phyloP scores from a whole-genome alignment of 2,888 invertebrate genomes.

The Chironomus riparius region DNA sequence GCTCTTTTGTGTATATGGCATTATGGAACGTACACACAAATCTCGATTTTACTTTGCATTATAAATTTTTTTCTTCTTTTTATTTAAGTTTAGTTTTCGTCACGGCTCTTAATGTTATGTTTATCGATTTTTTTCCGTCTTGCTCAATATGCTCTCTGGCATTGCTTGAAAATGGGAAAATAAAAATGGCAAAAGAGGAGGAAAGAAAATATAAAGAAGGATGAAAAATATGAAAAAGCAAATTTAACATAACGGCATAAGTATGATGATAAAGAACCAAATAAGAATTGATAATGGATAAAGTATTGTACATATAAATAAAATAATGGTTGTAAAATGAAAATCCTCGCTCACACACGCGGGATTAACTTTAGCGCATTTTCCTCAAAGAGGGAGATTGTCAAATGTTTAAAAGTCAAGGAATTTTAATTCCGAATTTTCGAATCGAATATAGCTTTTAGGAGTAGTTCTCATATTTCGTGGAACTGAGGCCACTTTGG shows the following conservation, averaged over 20 bases:
- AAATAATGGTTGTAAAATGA: background rate
- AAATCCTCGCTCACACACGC: no score
- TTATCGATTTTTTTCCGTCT: slow-evolving; percentile 16
- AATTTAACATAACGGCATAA: background rate
- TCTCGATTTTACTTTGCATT: background rate
- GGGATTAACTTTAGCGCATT: no score
- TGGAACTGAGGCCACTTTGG: no score
- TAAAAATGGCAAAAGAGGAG: background rate
- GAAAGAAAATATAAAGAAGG: background rate
- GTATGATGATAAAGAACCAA: background rate
- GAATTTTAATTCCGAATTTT: no score
- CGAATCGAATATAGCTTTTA: no score
- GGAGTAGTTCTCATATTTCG: no score
- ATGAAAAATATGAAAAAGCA: background rate
- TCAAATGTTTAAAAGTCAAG: no score
- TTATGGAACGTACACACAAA: background rate
- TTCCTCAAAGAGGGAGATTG: no score
- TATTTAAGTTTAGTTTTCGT: background rate
- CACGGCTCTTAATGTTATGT: slow-evolving; percentile 18
- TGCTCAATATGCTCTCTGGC: background rate
- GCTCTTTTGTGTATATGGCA: background rate
- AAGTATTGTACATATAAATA: background rate
- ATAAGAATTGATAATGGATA: background rate
- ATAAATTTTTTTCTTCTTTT: background rate
- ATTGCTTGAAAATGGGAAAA: background rate